Conservation (phyloP, 2,888 invertebrate species). For the Hydraecia micacea region DNA sequence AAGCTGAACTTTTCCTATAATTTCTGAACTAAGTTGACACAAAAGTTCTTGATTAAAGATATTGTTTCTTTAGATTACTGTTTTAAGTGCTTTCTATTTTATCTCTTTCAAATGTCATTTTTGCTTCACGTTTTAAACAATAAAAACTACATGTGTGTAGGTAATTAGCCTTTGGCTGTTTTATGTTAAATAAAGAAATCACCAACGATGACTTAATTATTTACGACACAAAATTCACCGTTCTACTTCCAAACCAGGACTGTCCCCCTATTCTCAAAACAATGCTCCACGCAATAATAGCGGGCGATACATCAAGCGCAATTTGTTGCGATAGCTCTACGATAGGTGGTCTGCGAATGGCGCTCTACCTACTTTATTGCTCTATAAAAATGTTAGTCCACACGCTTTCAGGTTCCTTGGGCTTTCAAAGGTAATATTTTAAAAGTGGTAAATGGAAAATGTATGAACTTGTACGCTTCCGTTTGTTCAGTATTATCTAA, state of each 20-base stretch:
- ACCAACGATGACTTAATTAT: neutral
- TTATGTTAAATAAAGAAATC: neutral
- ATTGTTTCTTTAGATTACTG: neutral
- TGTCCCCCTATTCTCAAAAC: constrained; percentile 45
- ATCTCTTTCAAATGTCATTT: neutral
- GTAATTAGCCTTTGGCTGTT: neutral
- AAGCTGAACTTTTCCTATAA: neutral
- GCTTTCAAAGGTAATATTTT: constrained; percentile 47
- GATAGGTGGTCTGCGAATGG: constrained; percentile 79
- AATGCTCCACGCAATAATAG: constrained; percentile 71
- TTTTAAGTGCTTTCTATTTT: neutral
- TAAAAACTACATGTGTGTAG: too few relatives aligned
- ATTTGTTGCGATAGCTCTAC: constrained; percentile 87
- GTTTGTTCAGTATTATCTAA: neutral
- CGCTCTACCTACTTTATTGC: constrained; percentile 84
- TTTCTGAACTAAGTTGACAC: too few relatives aligned
- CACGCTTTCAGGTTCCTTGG: constrained; percentile 61
- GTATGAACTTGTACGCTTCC: neutral
- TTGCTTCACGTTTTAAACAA: neutral
- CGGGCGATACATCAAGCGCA: constrained; percentile 86
- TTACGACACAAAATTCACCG: neutral
- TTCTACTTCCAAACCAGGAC: constrained; percentile 24
- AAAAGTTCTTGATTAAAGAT: neutral
- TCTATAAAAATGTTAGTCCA: constrained; percentile 77
- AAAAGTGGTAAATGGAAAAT: constrained; percentile 17